A percentile compares a stretch with the other conserved stretches of the same genome.
These are phyloP conservation scores for Bactericera cockerelli DNA, from an alignment of 1,140 invertebrate genomes.

Conservation along the genomic window DNA sequence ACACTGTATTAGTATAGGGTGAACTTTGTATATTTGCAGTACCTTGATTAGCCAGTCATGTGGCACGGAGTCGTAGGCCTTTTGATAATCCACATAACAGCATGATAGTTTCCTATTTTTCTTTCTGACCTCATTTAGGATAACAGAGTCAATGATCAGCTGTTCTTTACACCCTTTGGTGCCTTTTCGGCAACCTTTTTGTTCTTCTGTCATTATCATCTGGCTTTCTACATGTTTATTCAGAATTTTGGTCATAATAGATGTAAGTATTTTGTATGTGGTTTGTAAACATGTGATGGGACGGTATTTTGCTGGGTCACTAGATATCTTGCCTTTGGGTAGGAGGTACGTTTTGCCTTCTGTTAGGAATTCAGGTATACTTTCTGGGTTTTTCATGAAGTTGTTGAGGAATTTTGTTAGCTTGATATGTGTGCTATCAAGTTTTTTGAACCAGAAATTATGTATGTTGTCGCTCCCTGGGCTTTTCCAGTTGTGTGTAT, in stretches of 20 bases:
- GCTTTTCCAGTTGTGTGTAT: too few relatives aligned
- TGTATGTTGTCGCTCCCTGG: too few relatives aligned
- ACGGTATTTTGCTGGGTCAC: slow-evolving; percentile 13
- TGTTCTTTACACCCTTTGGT: slow-evolving; percentile 21
- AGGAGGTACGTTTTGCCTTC: slow-evolving; percentile 19
- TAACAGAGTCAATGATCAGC: slow-evolving; percentile 19
- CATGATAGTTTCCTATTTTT: slow-evolving; percentile 2
- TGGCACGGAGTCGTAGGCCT: slow-evolving; percentile 17
- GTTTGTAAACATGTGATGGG: slow-evolving; percentile 14
- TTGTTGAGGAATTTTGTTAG: too few relatives aligned
- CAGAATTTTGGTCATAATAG: slow-evolving; percentile 15
- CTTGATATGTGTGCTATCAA: too few relatives aligned
- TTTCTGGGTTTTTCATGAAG: too few relatives aligned
- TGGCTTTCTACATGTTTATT: slow-evolving; percentile 15
- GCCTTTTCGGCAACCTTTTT: slow-evolving; percentile 21
- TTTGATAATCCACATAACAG: slow-evolving; percentile 19
- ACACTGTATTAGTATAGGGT: neutral
- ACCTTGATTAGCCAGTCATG: slow-evolving; percentile 11
- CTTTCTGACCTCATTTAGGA: slow-evolving; percentile 9
- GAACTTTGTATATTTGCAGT: slow-evolving; percentile 17
- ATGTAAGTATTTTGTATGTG: slow-evolving; percentile 11
- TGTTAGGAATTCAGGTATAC: too few relatives aligned
- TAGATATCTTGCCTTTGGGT: slow-evolving; percentile 14
- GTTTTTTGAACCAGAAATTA: too few relatives aligned
- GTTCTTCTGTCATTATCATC: slow-evolving; percentile 18